A percentile compares a stretch with the other conserved stretches of the same genome.
Conservation (phyloP, 2,888 invertebrate genomes). For the Schizaphis graminum region DNA sequence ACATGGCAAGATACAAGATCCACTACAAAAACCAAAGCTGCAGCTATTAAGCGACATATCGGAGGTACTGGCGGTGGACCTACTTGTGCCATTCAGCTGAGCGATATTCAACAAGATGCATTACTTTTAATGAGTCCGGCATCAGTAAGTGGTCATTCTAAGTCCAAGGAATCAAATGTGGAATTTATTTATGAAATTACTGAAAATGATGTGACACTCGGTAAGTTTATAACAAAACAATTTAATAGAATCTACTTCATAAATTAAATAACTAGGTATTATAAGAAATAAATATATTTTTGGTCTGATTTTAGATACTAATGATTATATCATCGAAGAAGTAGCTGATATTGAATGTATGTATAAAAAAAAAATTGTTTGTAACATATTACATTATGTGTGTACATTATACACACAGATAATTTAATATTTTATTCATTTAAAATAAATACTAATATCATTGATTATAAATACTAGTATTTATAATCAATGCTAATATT, state of each 20-base stretch:
- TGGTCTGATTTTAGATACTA: not conserved
- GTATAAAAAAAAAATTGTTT: no score
- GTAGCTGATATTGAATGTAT: no score
- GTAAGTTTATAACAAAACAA: not conserved
- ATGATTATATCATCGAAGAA: no score
- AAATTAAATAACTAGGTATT: no score
- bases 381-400: no score
- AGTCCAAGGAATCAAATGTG: not conserved
- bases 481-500: no score
- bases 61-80: constrained; percentile 25
- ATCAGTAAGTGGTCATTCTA: not conserved
- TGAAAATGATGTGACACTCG: not conserved
- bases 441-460: no score
- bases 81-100: constrained; percentile 5
- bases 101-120: not conserved
- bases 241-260: not conserved
- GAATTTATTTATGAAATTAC: not conserved
- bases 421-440: no score
- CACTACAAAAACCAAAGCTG: not conserved
- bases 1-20: constrained; percentile 28
- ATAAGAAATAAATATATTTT: no score
- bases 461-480: no score
- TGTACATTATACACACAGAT: no score
- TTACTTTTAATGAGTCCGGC: not conserved
- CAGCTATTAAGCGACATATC: constrained; percentile 13